Conservation (phyloP, 2,113 vertebrate genomes). For the Cariama cristata region DNA sequence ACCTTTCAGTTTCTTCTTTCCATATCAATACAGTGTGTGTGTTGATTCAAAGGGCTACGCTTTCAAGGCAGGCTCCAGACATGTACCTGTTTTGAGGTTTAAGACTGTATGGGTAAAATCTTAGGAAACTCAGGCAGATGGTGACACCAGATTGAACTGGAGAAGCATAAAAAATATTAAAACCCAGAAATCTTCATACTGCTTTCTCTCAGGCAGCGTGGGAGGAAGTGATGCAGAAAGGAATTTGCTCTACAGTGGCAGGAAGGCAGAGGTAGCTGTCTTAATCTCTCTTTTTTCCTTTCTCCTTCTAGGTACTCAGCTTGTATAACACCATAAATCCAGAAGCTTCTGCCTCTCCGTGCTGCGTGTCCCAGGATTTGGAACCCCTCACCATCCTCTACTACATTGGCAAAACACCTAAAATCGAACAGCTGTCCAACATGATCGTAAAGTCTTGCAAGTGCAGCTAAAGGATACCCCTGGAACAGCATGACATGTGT, state of each 20-base stretch:
- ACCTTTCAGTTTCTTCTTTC: not conserved
- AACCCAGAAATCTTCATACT: not conserved
- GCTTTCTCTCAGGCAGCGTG: not conserved
- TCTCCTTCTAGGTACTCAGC: constrained; percentile 86
- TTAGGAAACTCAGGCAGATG: not conserved
- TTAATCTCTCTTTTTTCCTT: constrained; percentile 5
- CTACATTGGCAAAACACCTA: constrained; percentile 95
- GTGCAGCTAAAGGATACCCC: constrained; percentile 88
- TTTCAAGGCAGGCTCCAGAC: not conserved
- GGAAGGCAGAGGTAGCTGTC: not conserved
- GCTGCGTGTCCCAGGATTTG: constrained; percentile 96
- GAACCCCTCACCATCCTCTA: constrained; percentile 97
- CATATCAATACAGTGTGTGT: fast-evolving
- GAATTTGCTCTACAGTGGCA: not conserved
- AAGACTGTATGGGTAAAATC: not conserved
- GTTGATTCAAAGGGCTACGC: not conserved
- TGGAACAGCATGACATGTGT: not conserved
- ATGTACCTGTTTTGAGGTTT: not conserved
- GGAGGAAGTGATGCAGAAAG: not conserved
- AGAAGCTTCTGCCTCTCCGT: constrained; percentile 94
- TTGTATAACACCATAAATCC: constrained; percentile 96
- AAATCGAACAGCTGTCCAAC: constrained; percentile 97
- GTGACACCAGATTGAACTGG: not conserved
- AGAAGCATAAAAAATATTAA: not conserved
- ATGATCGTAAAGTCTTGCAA: constrained; percentile 99